Base-by-base conservation (phyloP, 2,797 vertebrate genomes). In the Trachurus trachurus region DNA sequence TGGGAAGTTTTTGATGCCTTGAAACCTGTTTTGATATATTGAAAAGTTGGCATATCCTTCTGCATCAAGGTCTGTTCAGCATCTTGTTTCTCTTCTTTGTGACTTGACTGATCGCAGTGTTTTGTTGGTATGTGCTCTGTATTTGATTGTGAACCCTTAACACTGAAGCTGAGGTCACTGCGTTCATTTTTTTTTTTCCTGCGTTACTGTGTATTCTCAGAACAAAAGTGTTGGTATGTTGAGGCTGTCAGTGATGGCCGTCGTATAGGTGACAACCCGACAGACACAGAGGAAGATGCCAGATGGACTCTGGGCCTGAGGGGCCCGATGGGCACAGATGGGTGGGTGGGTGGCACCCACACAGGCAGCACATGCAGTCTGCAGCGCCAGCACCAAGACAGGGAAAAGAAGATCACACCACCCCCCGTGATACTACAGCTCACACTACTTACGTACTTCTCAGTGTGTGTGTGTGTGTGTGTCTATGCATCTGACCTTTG, bases 281-380 rank as follows among this genome's bases (percentile, higher is more conserved):
- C 92, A 94, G 94, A 94, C 94, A 90, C 85, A 78, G 86, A 86
- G 87, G 87, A 90, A 87, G 89, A 82, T 86, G 91, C 85, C 94
- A 95, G 93, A 94, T 93, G 91, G 92, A 90, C 88, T 82, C 87
- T 68, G 80, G 81, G 88, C 80, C 84, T 11, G 15, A 63, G 84
- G 93, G 83, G 76, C 80, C 78, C 54, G 44, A 83, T 85, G 88
- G 89, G 76, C 91, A 85, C 94, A 94, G 94, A 94, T 93, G 91
- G 90, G 86, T 56, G 86, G 90, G 93, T 94, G 93, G 94, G 93
- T 93, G 89, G 91, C 77, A 83, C 76, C 82, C 85, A 81, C 90
- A 80, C 89, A 88, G 78, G 61, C 81, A 72, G 84, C 58, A 75
- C 82, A 75, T 71, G 71, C 73, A 26, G 26, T 26, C 26, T 65